These are phyloP conservation scores for Clarias macrocephalus DNA, from an alignment of 2,113 vertebrate genomes.

Conservation along the genomic window DNA sequence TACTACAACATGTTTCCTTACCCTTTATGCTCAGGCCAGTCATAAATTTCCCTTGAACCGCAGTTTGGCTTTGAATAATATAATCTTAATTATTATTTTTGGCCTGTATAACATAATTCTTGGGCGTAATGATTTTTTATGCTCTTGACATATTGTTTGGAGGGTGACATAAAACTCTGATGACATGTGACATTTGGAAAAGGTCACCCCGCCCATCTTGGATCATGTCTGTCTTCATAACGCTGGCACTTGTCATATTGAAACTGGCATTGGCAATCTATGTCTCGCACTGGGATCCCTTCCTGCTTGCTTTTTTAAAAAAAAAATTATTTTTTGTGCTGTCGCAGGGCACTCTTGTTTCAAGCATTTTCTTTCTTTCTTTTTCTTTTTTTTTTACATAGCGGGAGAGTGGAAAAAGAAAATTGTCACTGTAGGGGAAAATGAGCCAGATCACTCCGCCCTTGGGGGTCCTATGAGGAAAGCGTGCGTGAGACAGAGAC, in stretches of 20 bases:
- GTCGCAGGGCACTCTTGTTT: conserved; percentile 30
- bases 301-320: conserved; percentile 7
- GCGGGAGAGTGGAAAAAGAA: conserved; percentile 36
- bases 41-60: conserved; percentile 58
- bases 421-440: conserved; percentile 51
- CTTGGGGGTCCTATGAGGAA: conserved; percentile 48
- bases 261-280: conserved; percentile 79
- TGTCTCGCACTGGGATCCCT: conserved; percentile 58
- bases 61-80: conserved; percentile 81
- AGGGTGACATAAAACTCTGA: conserved; percentile 98
- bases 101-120: conserved; percentile 81
- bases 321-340: conserved; percentile 36
- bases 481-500: conserved; percentile 71
- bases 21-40: conserved; percentile 24
- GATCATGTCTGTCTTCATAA: conserved; percentile 81
- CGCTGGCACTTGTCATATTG: conserved; percentile 80
- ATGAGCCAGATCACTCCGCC: conserved; percentile 46
- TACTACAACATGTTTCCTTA: neutral
- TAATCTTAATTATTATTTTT: conserved; percentile 83
- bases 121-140: conserved; percentile 98
- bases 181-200: conserved; percentile 99
- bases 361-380: neutral
- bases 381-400: neutral
- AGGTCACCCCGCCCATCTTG: conserved; percentile 92
- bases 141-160: conserved; percentile 98